These are phyloP conservation scores for Antennarius striatus DNA, from an alignment of 2,113 vertebrate genomes.

Conservation along the genomic window DNA sequence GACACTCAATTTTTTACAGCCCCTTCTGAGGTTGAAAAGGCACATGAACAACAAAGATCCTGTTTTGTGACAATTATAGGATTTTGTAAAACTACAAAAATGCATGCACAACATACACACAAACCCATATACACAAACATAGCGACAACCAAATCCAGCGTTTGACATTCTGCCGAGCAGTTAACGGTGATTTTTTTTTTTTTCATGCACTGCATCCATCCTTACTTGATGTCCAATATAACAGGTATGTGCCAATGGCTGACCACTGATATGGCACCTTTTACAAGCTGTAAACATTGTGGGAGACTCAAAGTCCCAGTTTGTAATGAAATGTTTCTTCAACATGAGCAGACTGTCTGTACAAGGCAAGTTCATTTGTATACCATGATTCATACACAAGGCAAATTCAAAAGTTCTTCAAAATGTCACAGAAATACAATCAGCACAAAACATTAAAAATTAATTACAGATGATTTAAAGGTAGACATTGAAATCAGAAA, in stretches of 20 bases:
- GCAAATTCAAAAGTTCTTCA: too few relatives aligned
- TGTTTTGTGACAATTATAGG: background rate
- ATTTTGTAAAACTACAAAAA: constrained; percentile 22
- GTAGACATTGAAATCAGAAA: too few relatives aligned
- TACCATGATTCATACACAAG: background rate
- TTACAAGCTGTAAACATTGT: background rate
- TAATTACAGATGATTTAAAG: too few relatives aligned
- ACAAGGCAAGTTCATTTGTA: background rate
- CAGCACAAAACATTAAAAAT: too few relatives aligned
- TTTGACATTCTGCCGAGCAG: constrained; percentile 3
- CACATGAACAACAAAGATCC: constrained; percentile 7
- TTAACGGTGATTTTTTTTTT: constrained; percentile 9
- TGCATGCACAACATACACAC: constrained; percentile 25
- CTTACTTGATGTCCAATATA: background rate
- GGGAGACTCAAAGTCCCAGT: background rate
- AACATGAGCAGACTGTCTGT: too few relatives aligned
- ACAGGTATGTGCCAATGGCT: background rate
- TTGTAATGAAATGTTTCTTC: too few relatives aligned
- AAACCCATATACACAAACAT: background rate
- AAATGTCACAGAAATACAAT: too few relatives aligned
- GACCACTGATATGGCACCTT: background rate
- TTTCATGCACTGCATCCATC: background rate
- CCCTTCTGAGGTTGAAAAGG: constrained; percentile 18
- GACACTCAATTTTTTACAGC: constrained; percentile 17
- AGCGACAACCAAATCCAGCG: background rate